These are phyloP conservation scores for Hippocampus abdominalis DNA, from an alignment of 2,113 vertebrate genomes.

Conservation along the genomic window DNA sequence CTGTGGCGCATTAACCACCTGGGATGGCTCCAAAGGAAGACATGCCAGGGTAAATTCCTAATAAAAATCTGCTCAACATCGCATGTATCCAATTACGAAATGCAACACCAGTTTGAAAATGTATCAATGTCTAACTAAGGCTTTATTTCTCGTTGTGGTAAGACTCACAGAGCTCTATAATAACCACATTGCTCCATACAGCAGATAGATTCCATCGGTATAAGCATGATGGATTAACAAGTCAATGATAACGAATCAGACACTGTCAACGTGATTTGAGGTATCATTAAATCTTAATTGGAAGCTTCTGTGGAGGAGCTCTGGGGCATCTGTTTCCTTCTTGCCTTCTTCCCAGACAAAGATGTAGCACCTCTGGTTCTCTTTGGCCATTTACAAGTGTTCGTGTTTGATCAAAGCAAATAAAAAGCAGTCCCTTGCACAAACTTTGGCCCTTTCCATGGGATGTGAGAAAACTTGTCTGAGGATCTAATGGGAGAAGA, in stretches of 20 bases:
- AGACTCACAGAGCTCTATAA: slow-evolving; percentile 32
- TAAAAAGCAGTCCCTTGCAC: slow-evolving; percentile 42
- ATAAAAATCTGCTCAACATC: slow-evolving; percentile 39
- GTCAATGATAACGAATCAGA: slow-evolving; percentile 56
- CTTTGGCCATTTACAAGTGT: slow-evolving; percentile 51
- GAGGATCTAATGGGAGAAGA: slow-evolving; percentile 33
- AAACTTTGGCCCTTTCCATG: slow-evolving; percentile 20
- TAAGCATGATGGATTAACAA: slow-evolving; percentile 43
- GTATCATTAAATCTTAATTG: slow-evolving; percentile 46
- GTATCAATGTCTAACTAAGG: slow-evolving; percentile 40
- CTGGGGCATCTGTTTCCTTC: slow-evolving; percentile 47
- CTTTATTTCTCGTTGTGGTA: slow-evolving; percentile 34
- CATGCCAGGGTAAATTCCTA: slow-evolving; percentile 44
- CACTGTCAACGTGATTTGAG: slow-evolving; percentile 41
- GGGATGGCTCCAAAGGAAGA: slow-evolving; percentile 44
- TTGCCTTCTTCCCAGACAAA: slow-evolving; percentile 28
- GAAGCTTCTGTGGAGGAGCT: slow-evolving; percentile 34
- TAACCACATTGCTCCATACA: slow-evolving; percentile 32
- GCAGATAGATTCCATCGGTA: slow-evolving; percentile 50
- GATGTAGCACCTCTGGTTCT: slow-evolving; percentile 40
- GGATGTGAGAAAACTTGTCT: slow-evolving; percentile 40
- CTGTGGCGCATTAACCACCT: slow-evolving; percentile 49
- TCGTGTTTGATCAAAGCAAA: slow-evolving; percentile 55
- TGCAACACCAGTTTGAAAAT: slow-evolving; percentile 36
- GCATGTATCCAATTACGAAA: slow-evolving; percentile 53